Evolutionary conservation across 2,797 vertebrate genomes (phyloP).

Genomic region (Simalia tracyae): DNA sequence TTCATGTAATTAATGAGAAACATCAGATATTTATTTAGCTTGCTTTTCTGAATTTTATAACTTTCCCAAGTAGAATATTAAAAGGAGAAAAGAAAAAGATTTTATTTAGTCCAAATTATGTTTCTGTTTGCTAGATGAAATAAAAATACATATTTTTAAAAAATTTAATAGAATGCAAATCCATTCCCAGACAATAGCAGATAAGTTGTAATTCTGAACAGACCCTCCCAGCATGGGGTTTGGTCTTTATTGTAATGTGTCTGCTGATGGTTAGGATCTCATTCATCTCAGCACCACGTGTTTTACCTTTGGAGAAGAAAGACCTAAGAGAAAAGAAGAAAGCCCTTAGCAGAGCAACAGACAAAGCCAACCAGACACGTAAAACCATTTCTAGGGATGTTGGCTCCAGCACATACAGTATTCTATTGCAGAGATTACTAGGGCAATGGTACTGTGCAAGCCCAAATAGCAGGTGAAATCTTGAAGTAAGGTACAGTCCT

Average conservation of each 20-base stretch:
- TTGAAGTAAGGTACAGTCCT: not conserved
- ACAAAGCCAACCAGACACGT: not conserved
- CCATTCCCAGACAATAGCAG: not conserved
- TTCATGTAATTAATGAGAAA: not conserved
- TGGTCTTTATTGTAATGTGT: not conserved
- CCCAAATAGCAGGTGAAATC: slow-evolving; percentile 11
- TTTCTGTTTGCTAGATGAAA: not conserved
- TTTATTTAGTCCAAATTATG: not conserved
- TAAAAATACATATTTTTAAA: not conserved
- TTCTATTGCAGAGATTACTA: not conserved
- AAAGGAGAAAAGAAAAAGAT: not conserved
- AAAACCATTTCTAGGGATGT: not conserved
- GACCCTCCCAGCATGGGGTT: not conserved
- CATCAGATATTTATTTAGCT: not conserved
- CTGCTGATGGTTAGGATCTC: not conserved
- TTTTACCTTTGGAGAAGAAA: not conserved
- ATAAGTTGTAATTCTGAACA: not conserved
- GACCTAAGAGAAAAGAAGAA: not conserved
- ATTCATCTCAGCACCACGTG: not conserved
- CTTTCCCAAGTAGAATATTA: not conserved
- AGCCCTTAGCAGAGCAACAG: not conserved
- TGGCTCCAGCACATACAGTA: slow-evolving; percentile 12
- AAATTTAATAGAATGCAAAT: not conserved
- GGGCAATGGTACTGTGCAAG: slow-evolving; percentile 3
- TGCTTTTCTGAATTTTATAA: not conserved